Conservation (phyloP, 2,888 invertebrate genomes). For the Sarcophaga variegata region DNA sequence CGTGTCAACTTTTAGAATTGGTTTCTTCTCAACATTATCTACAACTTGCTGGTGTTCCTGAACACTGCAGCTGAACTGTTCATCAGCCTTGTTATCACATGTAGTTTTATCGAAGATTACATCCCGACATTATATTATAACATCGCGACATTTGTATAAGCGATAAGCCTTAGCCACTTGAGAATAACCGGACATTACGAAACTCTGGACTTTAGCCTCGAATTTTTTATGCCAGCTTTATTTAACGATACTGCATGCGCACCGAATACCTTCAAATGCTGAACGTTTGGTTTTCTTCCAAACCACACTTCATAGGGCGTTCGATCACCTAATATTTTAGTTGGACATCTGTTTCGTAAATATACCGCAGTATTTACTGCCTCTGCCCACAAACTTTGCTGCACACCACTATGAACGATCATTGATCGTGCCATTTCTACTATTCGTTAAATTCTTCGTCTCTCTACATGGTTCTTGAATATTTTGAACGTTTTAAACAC, state of each 20-base stretch:
- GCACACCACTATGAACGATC: slow-evolving; percentile 53
- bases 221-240: slow-evolving; percentile 8
- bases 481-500: slow-evolving; percentile 24
- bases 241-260: slow-evolving; percentile 1
- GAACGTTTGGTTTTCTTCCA: slow-evolving; percentile 41
- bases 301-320: slow-evolving; percentile 69
- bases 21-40: background rate
- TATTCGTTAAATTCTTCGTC: background rate
- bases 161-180: slow-evolving; percentile 6
- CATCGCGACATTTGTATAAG: background rate
- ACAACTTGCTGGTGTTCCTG: background rate
- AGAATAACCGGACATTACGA: no score
- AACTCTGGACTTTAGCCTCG: no score
- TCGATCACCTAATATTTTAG: slow-evolving; percentile 26
- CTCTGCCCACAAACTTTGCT: slow-evolving; percentile 71
- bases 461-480: background rate
- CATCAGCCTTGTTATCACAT: background rate
- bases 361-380: slow-evolving; percentile 67
- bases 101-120: slow-evolving; percentile 33
- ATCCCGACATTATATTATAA: slow-evolving; percentile 22
- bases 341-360: slow-evolving; percentile 44
- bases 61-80: no score
- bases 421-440: no score
- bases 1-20: background rate
- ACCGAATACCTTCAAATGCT: no score